phyloP scores from a whole-genome alignment of 2,113 vertebrate species.

The Oceanites oceanicus region DNA sequence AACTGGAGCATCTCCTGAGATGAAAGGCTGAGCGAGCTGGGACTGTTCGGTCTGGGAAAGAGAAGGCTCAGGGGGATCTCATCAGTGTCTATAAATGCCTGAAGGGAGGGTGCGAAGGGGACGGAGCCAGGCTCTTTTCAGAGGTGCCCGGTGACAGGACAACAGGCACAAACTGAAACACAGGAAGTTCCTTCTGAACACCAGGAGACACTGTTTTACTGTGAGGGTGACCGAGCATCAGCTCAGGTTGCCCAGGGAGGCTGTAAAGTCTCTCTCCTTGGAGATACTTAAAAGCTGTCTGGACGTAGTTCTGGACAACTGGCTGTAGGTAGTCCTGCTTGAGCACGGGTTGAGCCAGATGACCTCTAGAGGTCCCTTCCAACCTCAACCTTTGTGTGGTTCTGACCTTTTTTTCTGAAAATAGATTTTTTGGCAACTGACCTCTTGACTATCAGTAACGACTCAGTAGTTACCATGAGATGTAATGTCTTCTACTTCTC shows the following conservation, averaged over 20 bases:
- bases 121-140: background rate
- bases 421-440: background rate
- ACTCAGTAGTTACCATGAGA: background rate
- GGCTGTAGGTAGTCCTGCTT: background rate
- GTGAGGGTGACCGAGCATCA: background rate
- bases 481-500: background rate
- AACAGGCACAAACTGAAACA: background rate
- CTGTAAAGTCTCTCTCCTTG: background rate
- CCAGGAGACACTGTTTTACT: background rate
- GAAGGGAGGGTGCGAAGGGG: background rate
- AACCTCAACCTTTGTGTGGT: background rate
- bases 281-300: background rate
- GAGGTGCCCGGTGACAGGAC: background rate
- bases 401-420: background rate
- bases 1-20: background rate
- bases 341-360: background rate
- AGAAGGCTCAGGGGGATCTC: background rate
- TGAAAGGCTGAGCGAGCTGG: background rate
- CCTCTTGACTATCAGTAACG: background rate
- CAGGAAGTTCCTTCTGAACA: background rate
- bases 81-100: background rate
- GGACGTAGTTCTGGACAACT: background rate
- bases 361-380: background rate
- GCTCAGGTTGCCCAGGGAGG: background rate
- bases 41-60: background rate